Evolutionary conservation across 2,113 vertebrate genomes (phyloP), one percentile per base, ranked within the genome.

Genomic region (Ondatra zibethicus): DNA sequence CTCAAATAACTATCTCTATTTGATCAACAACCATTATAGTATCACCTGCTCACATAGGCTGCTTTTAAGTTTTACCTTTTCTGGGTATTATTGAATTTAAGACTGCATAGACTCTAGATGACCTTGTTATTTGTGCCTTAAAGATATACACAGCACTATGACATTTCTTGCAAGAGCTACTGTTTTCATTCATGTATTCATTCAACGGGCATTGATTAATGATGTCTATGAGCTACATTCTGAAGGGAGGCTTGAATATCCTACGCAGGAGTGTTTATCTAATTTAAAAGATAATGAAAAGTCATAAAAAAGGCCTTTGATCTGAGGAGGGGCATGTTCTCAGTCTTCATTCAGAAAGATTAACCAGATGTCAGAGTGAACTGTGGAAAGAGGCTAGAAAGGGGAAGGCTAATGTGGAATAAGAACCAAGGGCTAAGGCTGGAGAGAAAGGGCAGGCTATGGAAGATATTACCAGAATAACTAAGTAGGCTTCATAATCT

Each of bases 241-340:
- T 93, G n/a, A 19, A 65, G 17, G 72, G 25, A 61, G 9, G 14
- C 12, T 76, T 89, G 66, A 58, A 72, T 75, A 27, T 42, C 58
- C 50, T 52, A 19, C 7, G 25, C 36, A 81, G 17, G 55, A 89
- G 7, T 95, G 36, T 81, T 95, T 89, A 25, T 10, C 65, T 76
- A 87, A 76, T 80, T 86, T 13, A 36, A 81, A 36, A 92, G 65
- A 61, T 42, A 45, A 61, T 36, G 23, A 92, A 93, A 88, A 92
- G 25, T 25, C 50, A 73, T 58, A 13, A 61, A 13, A 61, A 85
- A 76, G 65, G 23, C 29, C 58, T 95, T 81, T 95, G 58, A 87
- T 16, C 29, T 93, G 58, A 70, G 73, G 47, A 81, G 25, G 63
- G 36, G 66, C 75, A 80, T 45, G 45, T 19, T 19, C 19, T n/a